Percentiles rank a stretch among this genome's conserved stretches.
Conservation (phyloP, 2,888 invertebrate species). For the Leucophenga montana region DNA sequence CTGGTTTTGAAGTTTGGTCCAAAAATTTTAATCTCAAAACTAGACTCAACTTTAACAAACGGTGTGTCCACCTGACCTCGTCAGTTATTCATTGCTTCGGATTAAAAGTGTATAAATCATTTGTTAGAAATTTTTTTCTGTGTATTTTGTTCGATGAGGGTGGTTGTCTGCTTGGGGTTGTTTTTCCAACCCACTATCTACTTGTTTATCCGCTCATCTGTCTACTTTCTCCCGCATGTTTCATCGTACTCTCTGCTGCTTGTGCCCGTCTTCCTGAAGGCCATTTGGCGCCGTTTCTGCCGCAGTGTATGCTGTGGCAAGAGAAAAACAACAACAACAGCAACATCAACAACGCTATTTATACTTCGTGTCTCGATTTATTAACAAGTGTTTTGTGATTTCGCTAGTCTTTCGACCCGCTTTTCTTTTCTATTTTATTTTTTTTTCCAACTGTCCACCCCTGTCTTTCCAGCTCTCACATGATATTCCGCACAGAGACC, state of each 20-base stretch:
- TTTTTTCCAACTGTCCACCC: too few species aligned
- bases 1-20: too few species aligned
- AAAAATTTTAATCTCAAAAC: too few species aligned
- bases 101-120: too few species aligned
- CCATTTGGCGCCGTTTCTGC: constrained; percentile 27
- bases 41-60: too few species aligned
- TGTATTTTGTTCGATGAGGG: not conserved
- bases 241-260: constrained; percentile 7
- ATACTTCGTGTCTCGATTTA: constrained; percentile 12
- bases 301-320: constrained; percentile 6
- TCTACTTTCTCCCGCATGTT: too few species aligned
- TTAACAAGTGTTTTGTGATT: constrained; percentile 16
- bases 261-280: constrained; percentile 38
- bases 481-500: not conserved
- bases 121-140: constrained; percentile 15
- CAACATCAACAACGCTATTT: not conserved
- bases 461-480: too few species aligned
- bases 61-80: too few species aligned
- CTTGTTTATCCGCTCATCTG: too few species aligned
- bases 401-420: not conserved
- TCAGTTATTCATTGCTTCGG: constrained; percentile 39
- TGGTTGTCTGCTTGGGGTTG: constrained; percentile 2
- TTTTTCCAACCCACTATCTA: too few species aligned
- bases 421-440: not conserved
- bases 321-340: constrained; percentile 10